Conservation (phyloP, 2,113 vertebrate genomes). For the Pseudorectes ferrugineus region DNA sequence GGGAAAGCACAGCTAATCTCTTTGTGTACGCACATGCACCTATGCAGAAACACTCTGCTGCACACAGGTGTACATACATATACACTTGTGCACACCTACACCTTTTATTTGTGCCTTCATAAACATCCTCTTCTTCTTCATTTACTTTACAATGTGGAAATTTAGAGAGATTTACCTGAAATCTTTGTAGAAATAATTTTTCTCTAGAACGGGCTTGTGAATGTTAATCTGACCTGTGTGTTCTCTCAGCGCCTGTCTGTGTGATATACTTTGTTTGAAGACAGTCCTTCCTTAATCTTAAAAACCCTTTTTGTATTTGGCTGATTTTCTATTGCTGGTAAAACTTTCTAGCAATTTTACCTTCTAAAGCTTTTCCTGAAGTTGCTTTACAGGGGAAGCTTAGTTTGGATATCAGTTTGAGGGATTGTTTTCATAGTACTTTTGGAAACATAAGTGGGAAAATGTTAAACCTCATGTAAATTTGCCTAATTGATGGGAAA, state of each 20-base stretch:
- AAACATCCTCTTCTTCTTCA: background rate
- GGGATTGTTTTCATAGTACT: background rate
- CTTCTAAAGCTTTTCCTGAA: background rate
- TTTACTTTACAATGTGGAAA: background rate
- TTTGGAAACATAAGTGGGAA: background rate
- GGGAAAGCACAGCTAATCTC: background rate
- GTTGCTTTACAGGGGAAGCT: background rate
- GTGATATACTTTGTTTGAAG: background rate
- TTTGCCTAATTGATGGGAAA: slow-evolving; percentile 52
- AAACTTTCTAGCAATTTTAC: background rate
- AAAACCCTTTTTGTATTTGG: background rate
- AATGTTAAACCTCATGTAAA: slow-evolving; percentile 43
- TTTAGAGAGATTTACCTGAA: background rate
- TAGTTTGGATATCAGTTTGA: background rate
- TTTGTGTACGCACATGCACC: background rate
- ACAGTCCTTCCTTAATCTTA: background rate
- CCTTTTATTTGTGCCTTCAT: background rate
- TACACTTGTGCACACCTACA: background rate
- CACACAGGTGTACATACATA: no score
- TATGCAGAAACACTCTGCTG: background rate
- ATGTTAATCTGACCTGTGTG: background rate
- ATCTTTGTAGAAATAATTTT: background rate
- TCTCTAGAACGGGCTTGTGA: background rate
- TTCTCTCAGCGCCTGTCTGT: background rate
- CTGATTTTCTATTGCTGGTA: background rate